Conservation (phyloP, 2,113 vertebrate genomes). For the Baryphthengus martii region DNA sequence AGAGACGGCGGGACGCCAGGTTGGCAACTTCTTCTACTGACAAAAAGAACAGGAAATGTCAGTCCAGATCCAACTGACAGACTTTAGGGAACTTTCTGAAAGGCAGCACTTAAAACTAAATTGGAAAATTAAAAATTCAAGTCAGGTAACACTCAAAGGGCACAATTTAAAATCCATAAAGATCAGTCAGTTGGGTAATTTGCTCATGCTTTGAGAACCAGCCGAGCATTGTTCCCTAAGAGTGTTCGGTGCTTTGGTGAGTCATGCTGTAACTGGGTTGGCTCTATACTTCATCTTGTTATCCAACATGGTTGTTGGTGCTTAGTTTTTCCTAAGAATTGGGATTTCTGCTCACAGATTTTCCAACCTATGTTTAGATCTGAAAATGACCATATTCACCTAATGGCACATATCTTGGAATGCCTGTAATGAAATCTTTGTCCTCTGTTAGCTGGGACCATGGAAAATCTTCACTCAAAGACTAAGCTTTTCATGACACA, state of each 20-base stretch:
- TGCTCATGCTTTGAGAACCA: not conserved
- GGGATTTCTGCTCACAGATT: not conserved
- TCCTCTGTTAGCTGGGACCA: not conserved
- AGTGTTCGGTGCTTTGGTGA: not conserved
- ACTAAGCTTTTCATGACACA: not conserved
- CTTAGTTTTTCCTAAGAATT: not conserved
- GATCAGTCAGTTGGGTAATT: not conserved
- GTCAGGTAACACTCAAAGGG: not conserved
- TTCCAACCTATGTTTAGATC: not conserved
- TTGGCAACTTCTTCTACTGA: slow-evolving; percentile 98
- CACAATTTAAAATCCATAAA: not conserved
- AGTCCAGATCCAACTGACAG: not conserved
- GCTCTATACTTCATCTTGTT: not conserved
- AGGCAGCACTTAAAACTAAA: not conserved
- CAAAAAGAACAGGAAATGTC: slow-evolving; percentile 72
- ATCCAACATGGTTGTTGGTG: not conserved
- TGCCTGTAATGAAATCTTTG: not conserved
- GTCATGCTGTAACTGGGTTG: not conserved
- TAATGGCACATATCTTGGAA: not conserved
- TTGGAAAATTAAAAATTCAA: not conserved
- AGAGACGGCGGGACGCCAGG: slow-evolving; percentile 93
- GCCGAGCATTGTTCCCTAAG: not conserved
- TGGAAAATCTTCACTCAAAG: not conserved
- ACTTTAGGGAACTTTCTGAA: not conserved
- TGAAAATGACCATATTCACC: not conserved